These are phyloP conservation scores for Lasioglossum baleicum DNA, from an alignment of 1,140 invertebrate species.

Conservation along the genomic window DNA sequence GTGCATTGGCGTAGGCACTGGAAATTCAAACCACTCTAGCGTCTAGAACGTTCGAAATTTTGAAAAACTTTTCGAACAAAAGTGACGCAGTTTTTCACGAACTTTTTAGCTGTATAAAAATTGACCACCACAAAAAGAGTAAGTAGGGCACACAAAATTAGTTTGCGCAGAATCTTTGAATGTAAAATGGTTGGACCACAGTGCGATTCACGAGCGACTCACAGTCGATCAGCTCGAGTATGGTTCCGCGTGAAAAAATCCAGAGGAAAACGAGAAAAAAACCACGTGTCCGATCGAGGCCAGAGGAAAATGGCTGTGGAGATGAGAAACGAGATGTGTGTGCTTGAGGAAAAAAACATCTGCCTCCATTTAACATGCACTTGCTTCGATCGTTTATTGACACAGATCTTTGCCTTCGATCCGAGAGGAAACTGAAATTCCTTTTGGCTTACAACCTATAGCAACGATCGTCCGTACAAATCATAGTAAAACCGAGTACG, in stretches of 20 bases:
- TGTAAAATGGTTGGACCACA: too few species aligned
- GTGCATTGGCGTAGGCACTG: too few species aligned
- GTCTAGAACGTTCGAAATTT: too few species aligned
- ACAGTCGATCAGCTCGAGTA: neutral
- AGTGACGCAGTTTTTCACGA: too few species aligned
- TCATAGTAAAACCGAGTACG: neutral
- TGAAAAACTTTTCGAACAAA: too few species aligned
- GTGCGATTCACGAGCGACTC: too few species aligned
- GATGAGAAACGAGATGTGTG: neutral
- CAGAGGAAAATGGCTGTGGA: neutral
- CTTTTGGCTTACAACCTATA: neutral
- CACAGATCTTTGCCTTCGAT: conserved; percentile 26
- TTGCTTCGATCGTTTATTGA: conserved; percentile 57
- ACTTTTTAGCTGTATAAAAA: too few species aligned
- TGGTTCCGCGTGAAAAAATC: conserved; percentile 29
- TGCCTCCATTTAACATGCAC: conserved; percentile 23
- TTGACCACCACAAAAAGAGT: too few species aligned
- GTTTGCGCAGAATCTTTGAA: too few species aligned
- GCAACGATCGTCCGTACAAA: conserved; percentile 3
- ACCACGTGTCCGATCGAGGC: too few species aligned
- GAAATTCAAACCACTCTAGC: too few species aligned
- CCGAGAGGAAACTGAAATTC: neutral
- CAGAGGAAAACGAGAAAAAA: neutral
- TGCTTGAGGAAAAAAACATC: conserved; percentile 7
- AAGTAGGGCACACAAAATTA: too few species aligned